Percentiles rank a stretch among this genome's conserved stretches.
phyloP scores from a whole-genome alignment of 2,888 invertebrate species.

The Cerastis leucographa region DNA sequence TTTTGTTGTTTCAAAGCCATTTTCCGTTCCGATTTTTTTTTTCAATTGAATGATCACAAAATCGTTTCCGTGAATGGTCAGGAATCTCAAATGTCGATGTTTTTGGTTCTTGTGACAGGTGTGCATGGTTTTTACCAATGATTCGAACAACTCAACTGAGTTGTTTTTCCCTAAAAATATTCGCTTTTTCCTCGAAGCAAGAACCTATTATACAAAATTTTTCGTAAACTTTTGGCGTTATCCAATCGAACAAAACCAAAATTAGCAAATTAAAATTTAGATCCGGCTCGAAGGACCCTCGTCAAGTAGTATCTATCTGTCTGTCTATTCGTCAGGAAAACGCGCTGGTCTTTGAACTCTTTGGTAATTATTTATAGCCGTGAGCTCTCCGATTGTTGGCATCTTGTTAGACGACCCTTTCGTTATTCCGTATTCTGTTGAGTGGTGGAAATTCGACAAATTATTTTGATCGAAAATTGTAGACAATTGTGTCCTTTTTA shows the following conservation, averaged over 20 bases:
- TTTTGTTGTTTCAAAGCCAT: conserved; percentile 61
- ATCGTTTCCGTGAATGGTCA: conserved; percentile 17
- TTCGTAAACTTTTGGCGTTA: neutral
- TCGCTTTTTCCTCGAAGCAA: neutral
- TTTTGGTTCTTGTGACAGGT: neutral
- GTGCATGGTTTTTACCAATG: neutral
- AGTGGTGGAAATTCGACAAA: conserved; percentile 18
- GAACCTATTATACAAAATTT: neutral
- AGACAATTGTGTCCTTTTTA: neutral
- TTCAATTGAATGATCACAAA: conserved; percentile 26
- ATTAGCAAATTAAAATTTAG: conserved; percentile 74
- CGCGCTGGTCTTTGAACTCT: conserved; percentile 70
- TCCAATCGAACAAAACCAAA: conserved; percentile 17
- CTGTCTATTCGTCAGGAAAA: conserved; percentile 63
- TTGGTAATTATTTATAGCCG: conserved; percentile 73
- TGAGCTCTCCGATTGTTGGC: conserved; percentile 66
- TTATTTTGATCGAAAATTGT: conserved; percentile 16
- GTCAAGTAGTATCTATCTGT: conserved; percentile 71
- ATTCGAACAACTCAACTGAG: too few relatives aligned
- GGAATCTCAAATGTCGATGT: neutral
- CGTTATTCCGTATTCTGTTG: conserved; percentile 24
- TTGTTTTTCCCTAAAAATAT: neutral
- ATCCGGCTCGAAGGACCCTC: conserved; percentile 75
- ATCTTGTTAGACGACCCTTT: conserved; percentile 64
- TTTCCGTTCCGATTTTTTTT: conserved; percentile 40